Base-by-base conservation (phyloP, 2,797 vertebrate species). In the Poeciliopsis turneri region DNA sequence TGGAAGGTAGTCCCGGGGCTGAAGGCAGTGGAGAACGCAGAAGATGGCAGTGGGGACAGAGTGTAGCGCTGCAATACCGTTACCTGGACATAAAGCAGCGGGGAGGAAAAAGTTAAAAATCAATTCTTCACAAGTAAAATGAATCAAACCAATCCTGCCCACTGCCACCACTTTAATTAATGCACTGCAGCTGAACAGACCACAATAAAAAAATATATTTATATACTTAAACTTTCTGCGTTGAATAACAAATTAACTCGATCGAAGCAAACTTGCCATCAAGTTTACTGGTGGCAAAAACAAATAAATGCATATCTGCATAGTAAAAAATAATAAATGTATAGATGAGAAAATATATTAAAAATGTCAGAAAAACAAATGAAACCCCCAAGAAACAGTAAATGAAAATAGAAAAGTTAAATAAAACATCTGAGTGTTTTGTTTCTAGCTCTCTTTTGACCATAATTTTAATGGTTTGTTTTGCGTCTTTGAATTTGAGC, bases 21-120 rank as follows among this genome's bases (percentile, higher is more conserved):
- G 96, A 95, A 99, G 96, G 90, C 98, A 99, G 91, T 96, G 96
- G 84, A 99, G 89, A 86, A 98, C 99, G 72, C 97, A 98, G 94
- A 98, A 99, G 90, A 99, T 99, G 57, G 98, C 98, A 0, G 98
- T 99, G 61, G 98, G 98, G 84, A 99, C 98, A 0, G 98, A 99
- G 23, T 98, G 96, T 75, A 99, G 94, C 0, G 98, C 98, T 0
- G 97, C 97, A 0, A 99, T 97, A 84, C 97, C 98, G 0, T 99
- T 99, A 81, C 98, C 98, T 99, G 89, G 49, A 75, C 74, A 39
- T 43, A 76, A 49, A 80, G 41, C 51, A 77, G 0, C 1, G 28
- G 1, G 4, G 3, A n/a, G 1, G 4, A 2, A 23, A 3, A 57
- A 1, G 2, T 51, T n/a, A 28, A n/a, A 76, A 43, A 43, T 3